Evolutionary conservation across 1,140 invertebrate species (phyloP), one percentile per base, ranked within the genome.

Genomic region (Meloidogyne exigua): DNA sequence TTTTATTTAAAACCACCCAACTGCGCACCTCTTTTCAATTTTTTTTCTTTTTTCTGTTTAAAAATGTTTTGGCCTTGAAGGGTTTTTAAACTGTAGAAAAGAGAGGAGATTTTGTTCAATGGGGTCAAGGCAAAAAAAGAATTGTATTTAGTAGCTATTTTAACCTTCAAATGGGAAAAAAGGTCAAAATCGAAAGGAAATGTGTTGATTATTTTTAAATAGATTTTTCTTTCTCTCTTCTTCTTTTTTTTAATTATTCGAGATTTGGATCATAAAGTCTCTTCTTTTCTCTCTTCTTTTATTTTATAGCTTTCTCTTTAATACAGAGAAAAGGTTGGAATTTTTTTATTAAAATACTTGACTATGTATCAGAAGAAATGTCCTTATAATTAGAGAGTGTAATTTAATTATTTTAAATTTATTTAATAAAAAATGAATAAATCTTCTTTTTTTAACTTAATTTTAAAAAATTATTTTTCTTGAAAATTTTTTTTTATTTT

Each of bases 161-260:
- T 57, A 12, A 18, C 5, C 49, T 57, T 57, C 44, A n/a, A 57
- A n/a, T n/a, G n/a, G n/a, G n/a, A n/a, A n/a, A 5, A n/a, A 57
- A 57, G 49, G 49, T 57, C 49, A 57, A 57, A 57, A 57, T 57
- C 49, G 49, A 57, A 57, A 57, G 49, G 49, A 57, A n/a, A n/a
- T n/a, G 49, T 57, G 18, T 57, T n/a, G 18, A 7, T 32, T 32
- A 7, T 32, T 32, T 3, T 3, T 3, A 32, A 32, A 32, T 2
- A 32, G 28, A 32, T 32, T 32, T 32, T 32, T 32, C 28, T 32
- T 32, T 32, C 28, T 32, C 28, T 32, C 28, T 32, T n/a, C n/a
- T n/a, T n/a, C n/a, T n/a, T n/a, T n/a, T n/a, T n/a, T n/a, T n/a
- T n/a, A n/a, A 32, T 3, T 3, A 32, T 3, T 32, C 28, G 28